These are phyloP conservation scores for Ceratina australensis DNA, from an alignment of 1,140 invertebrate species.

Conservation along the genomic window DNA sequence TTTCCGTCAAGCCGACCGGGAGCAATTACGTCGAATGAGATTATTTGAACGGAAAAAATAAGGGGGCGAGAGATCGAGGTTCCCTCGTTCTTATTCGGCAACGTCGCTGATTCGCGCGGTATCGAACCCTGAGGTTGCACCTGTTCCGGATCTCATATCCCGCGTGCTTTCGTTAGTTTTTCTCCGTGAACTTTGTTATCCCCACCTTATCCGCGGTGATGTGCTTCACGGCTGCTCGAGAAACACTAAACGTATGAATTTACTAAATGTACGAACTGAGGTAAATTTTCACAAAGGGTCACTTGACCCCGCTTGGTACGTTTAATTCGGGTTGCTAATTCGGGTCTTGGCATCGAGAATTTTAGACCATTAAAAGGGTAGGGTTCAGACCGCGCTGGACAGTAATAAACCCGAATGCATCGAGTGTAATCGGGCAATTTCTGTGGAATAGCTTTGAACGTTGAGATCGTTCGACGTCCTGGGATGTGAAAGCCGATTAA, in stretches of 20 bases:
- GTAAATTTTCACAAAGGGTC: no score
- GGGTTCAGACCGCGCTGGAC: background rate
- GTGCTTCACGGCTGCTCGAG: background rate
- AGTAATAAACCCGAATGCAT: background rate
- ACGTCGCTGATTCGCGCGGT: background rate
- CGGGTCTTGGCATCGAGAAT: background rate
- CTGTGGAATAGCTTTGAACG: background rate
- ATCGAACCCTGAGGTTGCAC: background rate
- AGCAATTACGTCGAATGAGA: constrained; percentile 21
- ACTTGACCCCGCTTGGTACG: no score
- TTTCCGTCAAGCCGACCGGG: constrained; percentile 12
- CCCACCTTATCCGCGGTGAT: no score
- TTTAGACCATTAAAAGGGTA: background rate
- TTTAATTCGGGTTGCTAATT: no score
- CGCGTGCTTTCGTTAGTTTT: no score
- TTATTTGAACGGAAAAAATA: background rate
- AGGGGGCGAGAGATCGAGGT: background rate
- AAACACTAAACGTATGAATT: no score
- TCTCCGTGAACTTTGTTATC: background rate
- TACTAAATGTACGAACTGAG: no score
- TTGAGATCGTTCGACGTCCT: background rate
- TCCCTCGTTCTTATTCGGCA: background rate
- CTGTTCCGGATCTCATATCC: background rate
- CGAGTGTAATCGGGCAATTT: background rate
- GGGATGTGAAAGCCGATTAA: background rate